Evolutionary conservation across 2,113 vertebrate genomes (phyloP).

Genomic region (Lanius collurio): DNA sequence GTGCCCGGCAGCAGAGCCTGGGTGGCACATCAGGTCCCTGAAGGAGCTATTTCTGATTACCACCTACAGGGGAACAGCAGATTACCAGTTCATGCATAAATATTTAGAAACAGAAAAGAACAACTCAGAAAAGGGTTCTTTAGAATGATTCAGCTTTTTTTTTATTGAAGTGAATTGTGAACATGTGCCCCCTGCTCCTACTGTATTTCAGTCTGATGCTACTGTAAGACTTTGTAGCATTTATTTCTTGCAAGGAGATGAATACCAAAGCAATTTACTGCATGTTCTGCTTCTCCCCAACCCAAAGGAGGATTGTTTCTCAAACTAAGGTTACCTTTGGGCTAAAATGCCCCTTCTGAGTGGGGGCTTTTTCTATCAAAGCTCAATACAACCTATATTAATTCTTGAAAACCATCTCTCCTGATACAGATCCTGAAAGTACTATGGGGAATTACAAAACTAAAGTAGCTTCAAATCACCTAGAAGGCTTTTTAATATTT

Average conservation of each 20-base stretch:
- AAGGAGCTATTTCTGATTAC: background rate
- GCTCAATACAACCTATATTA: background rate
- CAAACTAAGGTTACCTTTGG: background rate
- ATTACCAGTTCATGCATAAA: background rate
- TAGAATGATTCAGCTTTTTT: background rate
- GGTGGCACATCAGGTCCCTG: background rate
- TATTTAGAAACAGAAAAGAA: background rate
- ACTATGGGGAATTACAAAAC: background rate
- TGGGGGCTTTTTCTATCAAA: background rate
- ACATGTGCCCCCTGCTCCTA: fast-evolving
- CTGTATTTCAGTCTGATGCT: background rate
- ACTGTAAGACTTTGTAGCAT: background rate
- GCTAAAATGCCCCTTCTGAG: background rate
- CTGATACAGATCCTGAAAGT: background rate
- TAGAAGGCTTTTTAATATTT: background rate
- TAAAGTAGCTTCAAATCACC: background rate
- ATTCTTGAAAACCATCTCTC: background rate
- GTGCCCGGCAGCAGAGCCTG: background rate
- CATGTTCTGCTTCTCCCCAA: background rate
- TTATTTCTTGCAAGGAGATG: background rate
- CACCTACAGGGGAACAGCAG: background rate
- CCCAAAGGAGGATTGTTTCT: background rate
- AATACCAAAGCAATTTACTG: background rate
- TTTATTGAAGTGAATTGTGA: background rate
- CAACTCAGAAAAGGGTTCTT: background rate